Percentiles rank a stretch among this genome's conserved stretches.
These are phyloP conservation scores for Danionella dracula DNA, from an alignment of 2,797 vertebrate species.

Conservation along the genomic window DNA sequence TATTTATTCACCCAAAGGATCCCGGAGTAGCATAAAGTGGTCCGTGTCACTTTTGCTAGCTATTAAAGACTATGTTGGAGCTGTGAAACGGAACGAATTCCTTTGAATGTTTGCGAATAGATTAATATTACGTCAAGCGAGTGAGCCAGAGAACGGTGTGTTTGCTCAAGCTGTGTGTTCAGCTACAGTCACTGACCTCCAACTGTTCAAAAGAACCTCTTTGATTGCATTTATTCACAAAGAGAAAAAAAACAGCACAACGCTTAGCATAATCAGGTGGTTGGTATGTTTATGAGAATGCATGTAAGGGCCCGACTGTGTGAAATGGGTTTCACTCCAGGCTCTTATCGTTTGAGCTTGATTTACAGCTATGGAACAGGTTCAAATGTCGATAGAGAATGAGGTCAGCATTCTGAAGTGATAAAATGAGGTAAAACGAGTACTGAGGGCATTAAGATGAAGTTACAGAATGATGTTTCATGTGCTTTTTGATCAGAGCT, in stretches of 20 bases:
- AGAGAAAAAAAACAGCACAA: conserved; percentile 16
- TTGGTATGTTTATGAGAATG: background rate
- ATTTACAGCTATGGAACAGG: conserved; percentile 22
- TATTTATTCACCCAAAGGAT: no score
- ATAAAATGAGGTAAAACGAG: no score
- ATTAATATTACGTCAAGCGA: conserved; percentile 23
- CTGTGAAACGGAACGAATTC: conserved; percentile 52
- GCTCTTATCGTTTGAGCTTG: conserved; percentile 37
- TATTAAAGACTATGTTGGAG: no score
- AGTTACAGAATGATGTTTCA: background rate
- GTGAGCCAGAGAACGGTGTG: conserved; percentile 38
- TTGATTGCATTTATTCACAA: conserved; percentile 11
- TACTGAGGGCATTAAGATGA: no score
- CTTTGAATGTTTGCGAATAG: conserved; percentile 49
- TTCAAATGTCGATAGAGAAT: conserved; percentile 28
- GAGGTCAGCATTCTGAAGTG: no score
- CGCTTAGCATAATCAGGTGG: conserved; percentile 1
- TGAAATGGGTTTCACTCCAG: background rate
- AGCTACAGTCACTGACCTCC: conserved; percentile 24
- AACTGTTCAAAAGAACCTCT: conserved; percentile 19
- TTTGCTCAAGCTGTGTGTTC: conserved; percentile 44
- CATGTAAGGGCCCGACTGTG: background rate
- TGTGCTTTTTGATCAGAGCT: conserved; percentile 66
- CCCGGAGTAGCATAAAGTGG: background rate
- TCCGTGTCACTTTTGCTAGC: no score